phyloP scores from a whole-genome alignment of 2,888 invertebrate species.

The Synanthedon formicaeformis region DNA sequence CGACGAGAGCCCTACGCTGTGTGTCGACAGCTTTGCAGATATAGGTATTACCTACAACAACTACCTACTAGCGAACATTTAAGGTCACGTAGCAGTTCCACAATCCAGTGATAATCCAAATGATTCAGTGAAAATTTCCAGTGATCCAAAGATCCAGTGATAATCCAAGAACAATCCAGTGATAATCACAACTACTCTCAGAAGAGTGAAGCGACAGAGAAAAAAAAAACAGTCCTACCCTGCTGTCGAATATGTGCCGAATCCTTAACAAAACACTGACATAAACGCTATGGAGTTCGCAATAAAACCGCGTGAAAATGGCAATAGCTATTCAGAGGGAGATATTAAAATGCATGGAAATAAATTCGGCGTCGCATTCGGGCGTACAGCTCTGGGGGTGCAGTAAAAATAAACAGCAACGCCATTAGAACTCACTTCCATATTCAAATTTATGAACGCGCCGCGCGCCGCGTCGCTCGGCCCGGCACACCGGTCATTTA shows the following conservation, averaged over 20 bases:
- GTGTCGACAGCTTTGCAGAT: too few relatives aligned
- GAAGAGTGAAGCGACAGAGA: too few relatives aligned
- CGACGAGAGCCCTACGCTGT: too few relatives aligned
- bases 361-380: conserved; percentile 73
- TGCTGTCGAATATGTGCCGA: too few relatives aligned
- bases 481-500: conserved; percentile 40
- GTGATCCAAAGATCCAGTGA: too few relatives aligned
- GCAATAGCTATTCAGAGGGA: conserved; percentile 69
- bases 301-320: conserved; percentile 69
- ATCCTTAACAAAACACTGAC: conserved; percentile 43
- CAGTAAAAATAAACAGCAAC: conserved; percentile 72
- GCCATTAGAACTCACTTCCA: conserved; percentile 73
- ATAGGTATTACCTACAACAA: too few relatives aligned
- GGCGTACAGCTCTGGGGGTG: conserved; percentile 66
- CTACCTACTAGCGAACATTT: too few relatives aligned
- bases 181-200: too few relatives aligned
- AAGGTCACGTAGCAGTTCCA: too few relatives aligned
- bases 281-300: conserved; percentile 38
- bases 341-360: conserved; percentile 72
- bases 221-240: conserved; percentile 6
- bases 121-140: too few relatives aligned
- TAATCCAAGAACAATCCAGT: too few relatives aligned
- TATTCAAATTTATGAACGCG: conserved; percentile 70
- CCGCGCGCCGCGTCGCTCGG: conserved; percentile 19
- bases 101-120: too few relatives aligned